A percentile compares a stretch with the other conserved stretches of the same genome.
phyloP scores from a whole-genome alignment of 2,888 invertebrate genomes.

The Pristionchus exspectatus region DNA sequence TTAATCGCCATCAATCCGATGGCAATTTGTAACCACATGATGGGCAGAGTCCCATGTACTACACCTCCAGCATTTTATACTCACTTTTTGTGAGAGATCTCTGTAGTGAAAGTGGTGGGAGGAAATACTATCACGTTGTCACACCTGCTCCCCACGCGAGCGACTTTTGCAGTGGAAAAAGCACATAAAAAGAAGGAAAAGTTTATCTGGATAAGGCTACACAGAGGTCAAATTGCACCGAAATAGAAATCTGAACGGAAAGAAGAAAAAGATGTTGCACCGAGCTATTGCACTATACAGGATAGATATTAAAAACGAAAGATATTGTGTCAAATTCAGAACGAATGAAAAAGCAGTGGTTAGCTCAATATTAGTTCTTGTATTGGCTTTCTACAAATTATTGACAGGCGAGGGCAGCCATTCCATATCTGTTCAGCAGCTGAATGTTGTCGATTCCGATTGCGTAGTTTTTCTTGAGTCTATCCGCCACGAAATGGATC shows the following conservation, averaged over 20 bases:
- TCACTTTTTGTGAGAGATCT: background rate
- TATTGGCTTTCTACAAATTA: too few relatives aligned
- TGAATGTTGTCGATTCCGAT: slow-evolving; percentile 76
- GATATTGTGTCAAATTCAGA: too few relatives aligned
- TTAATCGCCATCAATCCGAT: background rate
- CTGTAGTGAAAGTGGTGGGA: background rate
- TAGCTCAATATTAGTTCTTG: background rate
- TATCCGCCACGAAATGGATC: slow-evolving; percentile 75
- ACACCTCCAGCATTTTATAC: background rate
- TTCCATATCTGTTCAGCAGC: slow-evolving; percentile 67
- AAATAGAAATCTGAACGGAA: background rate
- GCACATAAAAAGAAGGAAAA: background rate
- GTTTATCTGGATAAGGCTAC: background rate
- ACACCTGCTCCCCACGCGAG: background rate
- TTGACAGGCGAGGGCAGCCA: slow-evolving; percentile 56
- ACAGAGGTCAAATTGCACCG: background rate
- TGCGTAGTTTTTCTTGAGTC: slow-evolving; percentile 72
- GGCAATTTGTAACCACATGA: background rate
- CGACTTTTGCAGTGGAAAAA: background rate
- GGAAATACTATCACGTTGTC: background rate
- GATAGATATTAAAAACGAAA: too few relatives aligned
- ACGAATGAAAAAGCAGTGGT: background rate
- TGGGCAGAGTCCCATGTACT: background rate
- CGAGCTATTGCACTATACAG: background rate
- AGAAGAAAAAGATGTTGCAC: background rate